These are phyloP conservation scores for Anthopleura sola DNA, from an alignment of 64 coral and sea anemone genomes.

Conservation along the genomic window DNA sequence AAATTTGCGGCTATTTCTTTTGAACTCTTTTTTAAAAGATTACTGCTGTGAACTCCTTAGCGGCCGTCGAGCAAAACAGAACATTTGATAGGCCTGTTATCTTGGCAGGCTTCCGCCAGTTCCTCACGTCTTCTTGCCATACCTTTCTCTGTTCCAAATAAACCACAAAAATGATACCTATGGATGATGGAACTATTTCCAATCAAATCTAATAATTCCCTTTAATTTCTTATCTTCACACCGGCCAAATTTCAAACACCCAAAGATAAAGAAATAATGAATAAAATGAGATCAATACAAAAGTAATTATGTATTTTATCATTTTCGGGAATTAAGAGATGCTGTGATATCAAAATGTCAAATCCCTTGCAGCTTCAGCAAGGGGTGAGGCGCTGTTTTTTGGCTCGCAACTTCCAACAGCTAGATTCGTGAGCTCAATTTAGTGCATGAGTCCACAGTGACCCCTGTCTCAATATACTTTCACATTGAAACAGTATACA, in stretches of 20 bases:
- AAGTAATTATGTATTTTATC: background rate
- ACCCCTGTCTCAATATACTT: no score
- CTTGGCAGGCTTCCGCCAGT: background rate
- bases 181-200: background rate
- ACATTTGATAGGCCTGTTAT: constrained; percentile 4
- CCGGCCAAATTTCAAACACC: background rate
- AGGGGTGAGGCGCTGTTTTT: background rate
- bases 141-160: background rate
- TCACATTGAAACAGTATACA: no score
- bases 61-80: background rate
- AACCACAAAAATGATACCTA: background rate
- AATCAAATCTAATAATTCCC: background rate
- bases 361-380: background rate
- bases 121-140: background rate
- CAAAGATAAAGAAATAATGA: background rate
- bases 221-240: background rate
- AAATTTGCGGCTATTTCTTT: constrained; percentile 33
- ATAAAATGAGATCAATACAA: background rate
- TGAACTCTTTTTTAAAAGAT: constrained; percentile 23
- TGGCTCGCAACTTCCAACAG: no score
- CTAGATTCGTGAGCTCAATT: no score
- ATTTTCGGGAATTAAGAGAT: background rate
- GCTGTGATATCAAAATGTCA: background rate
- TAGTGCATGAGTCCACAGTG: no score
- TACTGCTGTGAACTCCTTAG: constrained; percentile 14